Conservation (phyloP, 2,888 invertebrate species). For the Calameuta idolon region DNA sequence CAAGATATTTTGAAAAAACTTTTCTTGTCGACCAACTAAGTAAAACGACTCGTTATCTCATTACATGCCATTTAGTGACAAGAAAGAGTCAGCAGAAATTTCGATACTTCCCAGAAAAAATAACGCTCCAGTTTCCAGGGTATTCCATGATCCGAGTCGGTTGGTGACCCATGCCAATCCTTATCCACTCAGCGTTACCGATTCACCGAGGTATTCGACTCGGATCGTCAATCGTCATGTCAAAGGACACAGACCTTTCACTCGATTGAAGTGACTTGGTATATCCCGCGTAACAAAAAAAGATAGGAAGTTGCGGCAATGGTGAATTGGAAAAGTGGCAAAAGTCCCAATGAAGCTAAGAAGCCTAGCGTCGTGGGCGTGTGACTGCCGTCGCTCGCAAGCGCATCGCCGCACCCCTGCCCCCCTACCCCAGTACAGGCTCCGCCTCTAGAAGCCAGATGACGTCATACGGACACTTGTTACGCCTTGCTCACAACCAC, state of each 20-base stretch:
- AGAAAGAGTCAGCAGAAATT: neutral
- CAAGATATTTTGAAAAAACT: neutral
- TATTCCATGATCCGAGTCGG: neutral
- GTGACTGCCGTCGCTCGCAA: slow-evolving; percentile 48
- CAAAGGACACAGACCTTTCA: neutral
- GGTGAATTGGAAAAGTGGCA: slow-evolving; percentile 33
- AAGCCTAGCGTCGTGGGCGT: slow-evolving; percentile 45
- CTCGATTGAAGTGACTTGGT: neutral
- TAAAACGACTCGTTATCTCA: neutral
- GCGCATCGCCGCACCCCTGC: slow-evolving; percentile 47
- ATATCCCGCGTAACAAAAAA: neutral
- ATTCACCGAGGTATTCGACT: neutral
- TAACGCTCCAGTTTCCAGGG: slow-evolving; percentile 1
- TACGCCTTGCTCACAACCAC: slow-evolving; percentile 54
- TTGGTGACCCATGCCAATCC: neutral
- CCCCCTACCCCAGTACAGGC: slow-evolving; percentile 40
- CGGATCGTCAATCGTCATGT: neutral
- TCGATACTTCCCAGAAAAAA: neutral
- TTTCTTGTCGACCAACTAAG: neutral
- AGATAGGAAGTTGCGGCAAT: slow-evolving; percentile 9
- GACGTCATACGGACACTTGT: slow-evolving; percentile 66
- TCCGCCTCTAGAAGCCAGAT: slow-evolving; percentile 63
- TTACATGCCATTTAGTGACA: neutral
- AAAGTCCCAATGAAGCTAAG: slow-evolving; percentile 25
- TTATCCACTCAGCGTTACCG: neutral